Conservation (phyloP, 2,113 vertebrate species). For the Myiagra hebetior region DNA sequence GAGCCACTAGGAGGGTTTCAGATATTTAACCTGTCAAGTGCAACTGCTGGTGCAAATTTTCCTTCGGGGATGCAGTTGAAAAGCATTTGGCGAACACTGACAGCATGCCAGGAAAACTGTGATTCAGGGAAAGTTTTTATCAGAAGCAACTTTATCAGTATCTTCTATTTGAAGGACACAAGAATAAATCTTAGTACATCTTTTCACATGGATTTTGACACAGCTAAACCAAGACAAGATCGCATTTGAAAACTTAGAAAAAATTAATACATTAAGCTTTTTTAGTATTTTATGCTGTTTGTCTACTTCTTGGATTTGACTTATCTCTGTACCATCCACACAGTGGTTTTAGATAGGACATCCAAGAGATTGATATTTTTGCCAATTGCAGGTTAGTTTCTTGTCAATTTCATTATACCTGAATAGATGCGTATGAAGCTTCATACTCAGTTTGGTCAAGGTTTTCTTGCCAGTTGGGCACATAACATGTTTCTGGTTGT, state of each 20-base stretch:
- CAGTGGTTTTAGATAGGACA: background rate
- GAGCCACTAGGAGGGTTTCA: background rate
- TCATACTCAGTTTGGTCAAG: background rate
- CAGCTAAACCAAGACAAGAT: background rate
- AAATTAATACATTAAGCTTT: background rate
- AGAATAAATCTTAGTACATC: background rate
- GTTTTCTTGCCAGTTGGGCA: background rate
- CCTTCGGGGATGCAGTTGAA: background rate
- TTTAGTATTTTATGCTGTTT: background rate
- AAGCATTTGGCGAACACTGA: accelerated
- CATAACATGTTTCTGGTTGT: background rate
- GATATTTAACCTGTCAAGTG: background rate
- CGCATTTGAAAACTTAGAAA: background rate
- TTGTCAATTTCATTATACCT: background rate
- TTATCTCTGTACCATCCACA: background rate
- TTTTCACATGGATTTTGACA: background rate
- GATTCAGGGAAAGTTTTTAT: background rate
- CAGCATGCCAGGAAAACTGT: background rate
- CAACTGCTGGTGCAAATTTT: background rate
- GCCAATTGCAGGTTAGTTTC: background rate
- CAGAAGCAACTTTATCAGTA: background rate
- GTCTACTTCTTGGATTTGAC: background rate
- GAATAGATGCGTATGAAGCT: background rate
- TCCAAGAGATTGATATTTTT: background rate
- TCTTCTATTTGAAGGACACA: background rate